Conservation (phyloP, 2,113 vertebrate genomes). For the Syngnathus scovelli region DNA sequence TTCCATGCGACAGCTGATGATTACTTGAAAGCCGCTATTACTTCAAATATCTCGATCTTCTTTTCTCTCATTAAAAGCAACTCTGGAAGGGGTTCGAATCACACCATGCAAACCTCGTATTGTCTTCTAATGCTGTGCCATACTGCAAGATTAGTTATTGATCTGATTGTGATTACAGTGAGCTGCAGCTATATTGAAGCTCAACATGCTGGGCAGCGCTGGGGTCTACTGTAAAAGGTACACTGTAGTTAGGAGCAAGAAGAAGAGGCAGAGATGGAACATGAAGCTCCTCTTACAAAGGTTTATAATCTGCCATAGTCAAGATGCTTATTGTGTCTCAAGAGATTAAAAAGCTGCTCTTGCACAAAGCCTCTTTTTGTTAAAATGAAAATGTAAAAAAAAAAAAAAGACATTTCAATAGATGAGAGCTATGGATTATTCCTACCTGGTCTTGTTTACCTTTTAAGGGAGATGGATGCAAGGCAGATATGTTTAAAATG, state of each 20-base stretch:
- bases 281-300: no score
- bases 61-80: conserved; percentile 1
- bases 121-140: neutral
- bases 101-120: neutral
- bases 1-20: neutral
- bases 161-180: neutral
- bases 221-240: no score
- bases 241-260: no score
- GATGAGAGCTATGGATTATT: neutral
- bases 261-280: no score
- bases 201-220: no score
- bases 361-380: neutral
- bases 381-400: neutral
- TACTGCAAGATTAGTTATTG: neutral
- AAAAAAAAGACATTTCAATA: neutral
- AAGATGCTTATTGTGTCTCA: neutral
- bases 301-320: neutral
- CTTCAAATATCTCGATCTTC: conserved; percentile 17
- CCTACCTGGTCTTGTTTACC: neutral
- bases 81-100: conserved; percentile 1
- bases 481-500: neutral
- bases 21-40: conserved; percentile 17
- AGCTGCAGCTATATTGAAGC: no score
- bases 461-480: neutral
- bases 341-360: neutral